Percentiles rank a stretch among this genome's conserved stretches.
phyloP scores from a whole-genome alignment of 92 coral and sea anemone species.

The Porites rus region DNA sequence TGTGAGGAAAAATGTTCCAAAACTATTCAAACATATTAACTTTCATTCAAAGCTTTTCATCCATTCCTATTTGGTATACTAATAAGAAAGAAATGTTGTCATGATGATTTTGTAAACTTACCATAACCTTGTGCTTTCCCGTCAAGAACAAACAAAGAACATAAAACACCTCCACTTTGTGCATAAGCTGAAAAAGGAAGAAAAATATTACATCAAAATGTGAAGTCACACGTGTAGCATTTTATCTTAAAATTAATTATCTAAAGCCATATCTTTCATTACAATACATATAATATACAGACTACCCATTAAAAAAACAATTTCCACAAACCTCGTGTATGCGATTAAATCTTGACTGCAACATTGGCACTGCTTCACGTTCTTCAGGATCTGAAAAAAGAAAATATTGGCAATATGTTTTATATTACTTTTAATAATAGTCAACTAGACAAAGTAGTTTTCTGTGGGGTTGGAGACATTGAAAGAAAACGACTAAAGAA shows the following conservation, averaged over 20 bases:
- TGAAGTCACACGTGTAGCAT: no score
- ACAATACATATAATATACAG: not conserved
- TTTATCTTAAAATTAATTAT: not conserved
- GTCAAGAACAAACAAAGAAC: slow-evolving; percentile 95
- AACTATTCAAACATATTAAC: no score
- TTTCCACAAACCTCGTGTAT: slow-evolving; percentile 72
- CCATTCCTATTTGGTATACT: no score
- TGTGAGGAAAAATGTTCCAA: no score
- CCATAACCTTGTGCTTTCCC: slow-evolving; percentile 90
- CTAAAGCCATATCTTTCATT: not conserved
- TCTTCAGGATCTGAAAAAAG: slow-evolving; percentile 53
- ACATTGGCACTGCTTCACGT: slow-evolving; percentile 57
- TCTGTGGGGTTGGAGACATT: no score
- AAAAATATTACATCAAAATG: not conserved
- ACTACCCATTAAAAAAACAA: not conserved
- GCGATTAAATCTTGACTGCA: slow-evolving; percentile 78
- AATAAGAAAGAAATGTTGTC: not conserved
- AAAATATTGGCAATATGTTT: not conserved
- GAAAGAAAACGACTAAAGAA: no score
- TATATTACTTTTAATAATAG: no score
- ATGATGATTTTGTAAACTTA: slow-evolving; percentile 43
- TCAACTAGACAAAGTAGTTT: not conserved
- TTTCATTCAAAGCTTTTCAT: no score
- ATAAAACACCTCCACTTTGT: slow-evolving; percentile 95
- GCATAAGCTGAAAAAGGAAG: slow-evolving; percentile 61